Evolutionary conservation across 2,113 vertebrate species (phyloP), one percentile per base, ranked within the genome.

Genomic region (Cnemophilus loriae): DNA sequence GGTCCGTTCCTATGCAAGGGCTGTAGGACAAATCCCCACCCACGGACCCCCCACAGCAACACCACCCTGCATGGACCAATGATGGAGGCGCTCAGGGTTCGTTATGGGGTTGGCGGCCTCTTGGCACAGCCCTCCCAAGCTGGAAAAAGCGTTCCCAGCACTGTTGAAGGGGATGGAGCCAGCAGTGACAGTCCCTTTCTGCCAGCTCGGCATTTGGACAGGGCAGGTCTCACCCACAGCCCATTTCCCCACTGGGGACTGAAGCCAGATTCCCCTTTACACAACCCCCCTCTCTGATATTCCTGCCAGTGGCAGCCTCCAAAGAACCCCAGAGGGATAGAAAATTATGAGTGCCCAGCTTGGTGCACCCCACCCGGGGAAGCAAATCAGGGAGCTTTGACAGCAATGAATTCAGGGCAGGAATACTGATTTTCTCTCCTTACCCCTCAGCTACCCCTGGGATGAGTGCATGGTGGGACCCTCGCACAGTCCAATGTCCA

Each of bases 21-120:
- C 46, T 7, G 15, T 7, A 24, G 24, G 24, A 37, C 42, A 52
- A 61, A 15, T 7, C 16, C 26, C 3, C 64, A 9, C 3, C 19
- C 5, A 15, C 0, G 2, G 78, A 21, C 5, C 3, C 13, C 32
- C 28, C 27, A 13, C 32, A 26, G 32, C 47, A 53, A 7, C 46
- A 3, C 4, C 4, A 22, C 5, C n/a, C 56, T 30, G 49, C 35
- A 27, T 0, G 3, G 14, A 49, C 3, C 4, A 1, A 3, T 4
- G 8, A 20, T 1, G n/a, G 30, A 57, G 32, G 57, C 35, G 57
- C 35, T 56, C 49, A 27, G n/a, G 30, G 75, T 4, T 47, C 41
- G 23, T 30, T 30, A 17, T 2, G 2, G 67, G 41, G 7, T 26
- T 1, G 2, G 37, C 10, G 5, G 67, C 5, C 4, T 4, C 87